Evolutionary conservation across 2,888 invertebrate genomes (phyloP), one percentile per base, ranked within the genome.

Genomic region (Callyntrura sp.): DNA sequence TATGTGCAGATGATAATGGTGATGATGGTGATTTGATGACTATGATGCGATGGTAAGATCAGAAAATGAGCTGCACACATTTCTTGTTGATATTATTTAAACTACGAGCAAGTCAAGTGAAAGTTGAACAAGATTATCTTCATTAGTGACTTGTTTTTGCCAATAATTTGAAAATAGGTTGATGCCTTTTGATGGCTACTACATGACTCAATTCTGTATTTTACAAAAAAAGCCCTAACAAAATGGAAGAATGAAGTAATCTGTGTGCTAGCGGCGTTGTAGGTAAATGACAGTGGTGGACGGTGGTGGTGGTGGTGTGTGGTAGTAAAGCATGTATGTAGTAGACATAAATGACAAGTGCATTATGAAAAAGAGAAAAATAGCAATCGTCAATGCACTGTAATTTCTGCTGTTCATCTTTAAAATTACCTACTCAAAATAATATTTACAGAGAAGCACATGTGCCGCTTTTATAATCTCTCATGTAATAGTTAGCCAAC

Each of bases 101-200:
- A 62, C 17, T 23, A 62, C 62, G n/a, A 35, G 28, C 35, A 28
- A 23, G 28, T 14, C 78, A 78, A 85, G 85, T 85, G 85, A 85
- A 85, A 85, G 85, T 78, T 85, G 20, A 78, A 48, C 78, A 62
- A 51, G 85, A 85, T 85, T 62, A 85, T 85, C 76, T 85, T 85
- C 85, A 85, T 85, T 85, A 85, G 65, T 12, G 85, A 85, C 85
- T 85, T 65, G 85, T 78, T 85, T 85, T 78, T 85, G 85, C 78
- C 85, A 85, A 78, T 48, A 76, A 35, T 55, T 43, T 48, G 85
- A 78, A 85, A 85, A 85, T 85, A 62, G 76, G 76, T 78, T 85
- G 85, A 28, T 57, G 57, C 35, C 68, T 83, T 45, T 60, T 73
- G 48, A 55, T 57, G 70, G 12, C 76, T 60, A 35, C 45, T 55